A percentile compares a stretch with the other conserved stretches of the same genome.
phyloP scores from a whole-genome alignment of 1,140 invertebrate genomes.

The Drosophila auraria region DNA sequence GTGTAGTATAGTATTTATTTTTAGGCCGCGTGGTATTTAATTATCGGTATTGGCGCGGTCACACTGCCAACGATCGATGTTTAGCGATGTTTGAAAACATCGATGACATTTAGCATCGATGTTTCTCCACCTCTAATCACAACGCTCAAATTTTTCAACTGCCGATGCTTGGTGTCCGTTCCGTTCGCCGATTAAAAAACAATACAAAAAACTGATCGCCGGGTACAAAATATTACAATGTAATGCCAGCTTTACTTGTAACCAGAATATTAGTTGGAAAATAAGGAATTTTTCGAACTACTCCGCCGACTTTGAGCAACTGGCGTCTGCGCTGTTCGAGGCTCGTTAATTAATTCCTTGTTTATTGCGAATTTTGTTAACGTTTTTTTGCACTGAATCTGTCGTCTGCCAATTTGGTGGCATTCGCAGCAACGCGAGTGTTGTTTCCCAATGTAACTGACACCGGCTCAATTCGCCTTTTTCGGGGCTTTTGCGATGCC shows the following conservation, averaged over 20 bases:
- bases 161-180: background rate
- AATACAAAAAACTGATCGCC: constrained; percentile 10
- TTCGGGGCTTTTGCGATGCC: background rate
- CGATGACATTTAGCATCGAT: no score
- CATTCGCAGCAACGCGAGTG: constrained; percentile 12
- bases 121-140: background rate
- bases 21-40: no score
- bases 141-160: background rate
- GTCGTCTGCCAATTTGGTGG: constrained; percentile 4
- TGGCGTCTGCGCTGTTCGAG: constrained; percentile 2
- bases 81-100: no score
- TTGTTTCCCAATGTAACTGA: constrained; percentile 10
- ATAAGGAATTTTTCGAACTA: background rate
- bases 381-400: constrained; percentile 1
- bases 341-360: constrained; percentile 10
- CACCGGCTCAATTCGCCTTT: constrained; percentile 18
- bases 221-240: constrained; percentile 1
- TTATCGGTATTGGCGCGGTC: no score
- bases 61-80: no score
- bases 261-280: background rate
- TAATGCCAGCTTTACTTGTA: background rate
- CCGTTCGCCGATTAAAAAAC: background rate
- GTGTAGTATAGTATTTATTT: no score
- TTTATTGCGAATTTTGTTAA: constrained; percentile 23
- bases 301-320: background rate